Percentiles rank a stretch among this genome's conserved stretches.
phyloP scores from a whole-genome alignment of 2,888 invertebrate species.

The Steromphala cineraria region DNA sequence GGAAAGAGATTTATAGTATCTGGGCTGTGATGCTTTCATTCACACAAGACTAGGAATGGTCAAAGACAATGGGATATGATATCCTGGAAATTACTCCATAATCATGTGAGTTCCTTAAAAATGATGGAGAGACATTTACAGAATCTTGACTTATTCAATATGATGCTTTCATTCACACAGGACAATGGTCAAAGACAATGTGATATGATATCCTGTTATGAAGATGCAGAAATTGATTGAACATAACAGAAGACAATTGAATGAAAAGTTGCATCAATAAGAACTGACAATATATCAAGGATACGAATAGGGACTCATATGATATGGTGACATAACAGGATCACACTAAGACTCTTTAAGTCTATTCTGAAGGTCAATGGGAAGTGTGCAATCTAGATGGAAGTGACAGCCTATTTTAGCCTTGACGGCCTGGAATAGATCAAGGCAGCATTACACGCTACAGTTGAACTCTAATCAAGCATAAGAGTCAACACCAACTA shows the following conservation, averaged over 20 bases:
- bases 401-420: neutral
- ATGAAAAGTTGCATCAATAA: neutral
- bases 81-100: no score
- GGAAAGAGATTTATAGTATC: no score
- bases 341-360: neutral
- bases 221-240: neutral
- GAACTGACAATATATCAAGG: neutral
- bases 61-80: no score
- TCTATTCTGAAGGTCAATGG: neutral
- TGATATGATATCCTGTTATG: no score
- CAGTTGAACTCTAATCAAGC: neutral
- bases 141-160: no score
- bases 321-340: neutral
- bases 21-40: no score
- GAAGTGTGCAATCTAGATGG: neutral
- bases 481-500: neutral
- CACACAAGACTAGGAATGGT: no score
- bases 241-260: neutral
- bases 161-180: no score
- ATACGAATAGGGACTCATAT: neutral
- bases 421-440: neutral
- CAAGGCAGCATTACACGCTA: slow-evolving; percentile 11
- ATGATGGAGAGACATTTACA: no score
- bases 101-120: no score
- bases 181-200: no score